Evolutionary conservation across 2,888 invertebrate genomes (phyloP).

Genomic region (Lepidocyrtoides sp.): DNA sequence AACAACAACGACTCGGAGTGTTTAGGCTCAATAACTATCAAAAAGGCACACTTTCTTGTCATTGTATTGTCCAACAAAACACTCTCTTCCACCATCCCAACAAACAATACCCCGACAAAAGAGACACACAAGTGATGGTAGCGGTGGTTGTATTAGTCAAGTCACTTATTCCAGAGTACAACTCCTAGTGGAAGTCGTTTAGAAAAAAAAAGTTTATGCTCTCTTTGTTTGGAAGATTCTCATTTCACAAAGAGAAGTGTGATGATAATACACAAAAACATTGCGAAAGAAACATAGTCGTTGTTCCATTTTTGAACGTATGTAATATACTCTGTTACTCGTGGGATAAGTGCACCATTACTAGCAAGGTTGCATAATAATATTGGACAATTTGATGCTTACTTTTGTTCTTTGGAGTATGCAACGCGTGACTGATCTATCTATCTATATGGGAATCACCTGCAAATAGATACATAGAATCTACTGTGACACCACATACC

Average conservation of each 20-base stretch:
- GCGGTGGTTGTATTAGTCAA: too few species aligned
- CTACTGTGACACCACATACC: not conserved
- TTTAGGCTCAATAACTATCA: slow-evolving; percentile 36
- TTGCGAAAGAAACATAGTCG: slow-evolving; percentile 3
- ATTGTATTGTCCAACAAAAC: not conserved
- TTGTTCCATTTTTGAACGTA: slow-evolving; percentile 27
- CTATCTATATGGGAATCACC: slow-evolving; percentile 28
- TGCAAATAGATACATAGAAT: slow-evolving; percentile 12
- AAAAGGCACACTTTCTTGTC: slow-evolving; percentile 47
- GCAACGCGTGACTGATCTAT: slow-evolving; percentile 65
- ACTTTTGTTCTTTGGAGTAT: slow-evolving; percentile 37
- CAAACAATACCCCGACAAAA: not conserved
- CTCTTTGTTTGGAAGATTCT: slow-evolving; percentile 18
- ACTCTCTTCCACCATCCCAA: not conserved
- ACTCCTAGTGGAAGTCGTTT: slow-evolving; percentile 37
- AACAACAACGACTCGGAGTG: not conserved
- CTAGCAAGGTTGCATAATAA: slow-evolving; percentile 26
- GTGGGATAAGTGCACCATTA: slow-evolving; percentile 6
- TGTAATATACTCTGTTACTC: slow-evolving; percentile 19
- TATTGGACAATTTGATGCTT: slow-evolving; percentile 51
- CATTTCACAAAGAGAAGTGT: not conserved
- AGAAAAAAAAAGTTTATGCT: slow-evolving; percentile 55
- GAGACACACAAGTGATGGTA: not conserved
- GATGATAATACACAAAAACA: slow-evolving; percentile 7
- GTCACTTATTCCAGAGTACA: slow-evolving; percentile 49